phyloP scores from a whole-genome alignment of 2,113 vertebrate genomes.

The Cynocephalus volans region DNA sequence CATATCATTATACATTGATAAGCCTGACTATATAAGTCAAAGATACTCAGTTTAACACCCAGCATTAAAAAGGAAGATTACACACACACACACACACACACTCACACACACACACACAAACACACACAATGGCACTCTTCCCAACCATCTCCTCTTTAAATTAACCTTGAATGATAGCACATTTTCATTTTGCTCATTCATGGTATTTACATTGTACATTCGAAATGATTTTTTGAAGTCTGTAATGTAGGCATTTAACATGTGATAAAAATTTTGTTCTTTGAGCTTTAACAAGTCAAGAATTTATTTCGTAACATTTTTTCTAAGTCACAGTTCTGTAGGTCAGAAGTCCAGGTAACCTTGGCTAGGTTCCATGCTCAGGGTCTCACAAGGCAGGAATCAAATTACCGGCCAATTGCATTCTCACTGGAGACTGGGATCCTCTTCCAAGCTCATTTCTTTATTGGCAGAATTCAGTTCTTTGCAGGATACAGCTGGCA shows the following conservation, averaged over 20 bases:
- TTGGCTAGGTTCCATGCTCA: neutral
- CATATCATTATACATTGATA: neutral
- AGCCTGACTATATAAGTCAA: neutral
- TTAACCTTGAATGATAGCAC: neutral
- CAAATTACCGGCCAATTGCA: neutral
- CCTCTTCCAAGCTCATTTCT: neutral
- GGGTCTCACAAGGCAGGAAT: neutral
- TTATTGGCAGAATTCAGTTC: neutral
- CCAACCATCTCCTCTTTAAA: neutral
- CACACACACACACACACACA: too few species aligned
- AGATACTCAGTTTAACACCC: neutral
- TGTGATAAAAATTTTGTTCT: neutral
- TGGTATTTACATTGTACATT: neutral
- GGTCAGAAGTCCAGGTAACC: neutral
- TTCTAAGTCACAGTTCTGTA: neutral
- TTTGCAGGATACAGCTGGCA: accelerated
- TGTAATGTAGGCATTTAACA: neutral
- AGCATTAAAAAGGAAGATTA: neutral
- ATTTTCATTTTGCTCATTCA: neutral
- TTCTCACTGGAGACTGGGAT: neutral
- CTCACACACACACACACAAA: too few species aligned
- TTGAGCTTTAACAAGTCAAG: neutral
- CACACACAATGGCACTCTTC: neutral
- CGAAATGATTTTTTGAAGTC: neutral
- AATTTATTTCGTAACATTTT: neutral